Evolutionary conservation across 2,113 vertebrate species (phyloP), one percentile per base, ranked within the genome.

Genomic region (Brachyistius frenatus): DNA sequence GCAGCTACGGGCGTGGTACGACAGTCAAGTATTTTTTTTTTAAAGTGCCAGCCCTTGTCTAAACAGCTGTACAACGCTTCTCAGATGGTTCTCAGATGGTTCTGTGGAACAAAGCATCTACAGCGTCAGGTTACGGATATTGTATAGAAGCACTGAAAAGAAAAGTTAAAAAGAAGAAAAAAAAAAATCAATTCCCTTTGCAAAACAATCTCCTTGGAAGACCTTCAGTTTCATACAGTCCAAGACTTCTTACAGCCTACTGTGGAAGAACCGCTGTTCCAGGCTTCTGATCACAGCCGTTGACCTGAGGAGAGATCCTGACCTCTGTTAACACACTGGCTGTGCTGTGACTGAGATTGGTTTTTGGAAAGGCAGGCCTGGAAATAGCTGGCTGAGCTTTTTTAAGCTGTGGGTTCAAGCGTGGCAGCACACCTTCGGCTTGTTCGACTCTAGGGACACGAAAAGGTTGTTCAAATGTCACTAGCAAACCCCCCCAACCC

Each of bases 391-490:
- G 72, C 78, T 60, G 72, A 70, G 88, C 77, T 86, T 84, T 89
- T 82, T 88, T 66, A 72, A 86, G 81, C 73, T 32, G 73, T 66
- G 55, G 83, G 80, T 88, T 86, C 61, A 83, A 92, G 88, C 66
- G 53, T 69, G 76, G 85, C 54, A 11, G 86, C 72, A 72, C 81
- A 90, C 84, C 76, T 91, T 87, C 52, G 75, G 76, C 82, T 86
- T 69, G 81, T 88, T 76, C 67, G 14, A 70, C 89, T 89, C 74
- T 39, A 62, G 88, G 80, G 85, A 90, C 49, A 78, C 7, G 49
- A 71, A 93, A 91, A 91, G 89, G 92, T 93, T 91, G 86, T 84
- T 90, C 63, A 93, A 92, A 92, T 93, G 89, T 93, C 89, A 92
- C 76, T 44, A 62, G 58, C 71, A 74, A 71, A 53, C 71, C 76